Percentiles rank a stretch among this genome's conserved stretches.
Conservation (phyloP, 2,888 invertebrate species). For the Ennomos quercinarius region DNA sequence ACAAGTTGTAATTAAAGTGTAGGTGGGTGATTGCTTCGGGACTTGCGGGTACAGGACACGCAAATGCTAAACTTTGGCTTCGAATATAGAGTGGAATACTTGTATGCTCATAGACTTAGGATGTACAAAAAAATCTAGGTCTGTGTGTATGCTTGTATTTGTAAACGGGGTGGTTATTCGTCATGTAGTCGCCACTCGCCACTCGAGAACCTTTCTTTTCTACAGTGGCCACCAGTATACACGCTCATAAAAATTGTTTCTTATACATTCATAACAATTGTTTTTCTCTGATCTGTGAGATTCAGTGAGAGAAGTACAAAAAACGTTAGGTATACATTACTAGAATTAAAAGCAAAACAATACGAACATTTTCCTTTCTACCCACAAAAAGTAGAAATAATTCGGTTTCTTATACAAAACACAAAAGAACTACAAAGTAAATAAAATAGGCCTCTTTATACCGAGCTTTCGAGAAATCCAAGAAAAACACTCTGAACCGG, state of each 20-base stretch:
- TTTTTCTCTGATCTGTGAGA: neutral
- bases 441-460: constrained; percentile 15
- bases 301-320: no score
- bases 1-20: constrained; percentile 57
- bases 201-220: no score
- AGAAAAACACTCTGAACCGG: constrained; percentile 6
- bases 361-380: constrained; percentile 4
- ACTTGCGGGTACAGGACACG: constrained; percentile 39
- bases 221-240: no score
- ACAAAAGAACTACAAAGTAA: constrained; percentile 26
- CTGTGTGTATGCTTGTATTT: no score
- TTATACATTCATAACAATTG: no score
- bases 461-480: constrained; percentile 9
- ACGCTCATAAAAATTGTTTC: no score
- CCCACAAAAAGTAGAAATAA: constrained; percentile 4
- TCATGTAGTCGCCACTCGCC: no score
- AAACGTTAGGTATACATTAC: neutral
- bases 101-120: no score
- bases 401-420: constrained; percentile 13
- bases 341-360: constrained; percentile 14
- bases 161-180: no score
- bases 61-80: constrained; percentile 32
- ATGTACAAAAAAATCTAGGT: no score
- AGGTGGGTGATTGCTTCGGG: constrained; percentile 59
- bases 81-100: no score